A percentile compares a stretch with the other conserved stretches of the same genome.
phyloP scores from a whole-genome alignment of 2,113 vertebrate genomes.

The Rafetus swinhoei region DNA sequence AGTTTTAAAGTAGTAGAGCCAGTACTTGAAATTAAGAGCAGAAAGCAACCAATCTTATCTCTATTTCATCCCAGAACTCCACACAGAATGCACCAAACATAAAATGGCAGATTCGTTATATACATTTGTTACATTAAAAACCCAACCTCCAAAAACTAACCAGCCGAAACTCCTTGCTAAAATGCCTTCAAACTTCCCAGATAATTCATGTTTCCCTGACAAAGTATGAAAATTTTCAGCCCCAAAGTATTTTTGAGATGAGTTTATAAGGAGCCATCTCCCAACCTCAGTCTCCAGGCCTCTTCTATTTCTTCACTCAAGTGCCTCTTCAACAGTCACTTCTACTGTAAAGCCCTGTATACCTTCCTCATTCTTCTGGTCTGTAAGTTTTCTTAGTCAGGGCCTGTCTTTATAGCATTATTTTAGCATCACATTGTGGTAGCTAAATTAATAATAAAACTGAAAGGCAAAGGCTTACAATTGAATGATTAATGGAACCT shows the following conservation, averaged over 20 bases:
- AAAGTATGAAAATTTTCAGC: neutral
- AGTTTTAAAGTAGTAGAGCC: neutral
- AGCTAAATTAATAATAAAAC: neutral
- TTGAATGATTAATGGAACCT: neutral
- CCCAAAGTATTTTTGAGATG: slow-evolving; percentile 8
- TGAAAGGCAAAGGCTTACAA: neutral
- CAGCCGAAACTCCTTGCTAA: neutral
- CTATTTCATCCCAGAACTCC: neutral
- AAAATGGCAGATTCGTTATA: neutral
- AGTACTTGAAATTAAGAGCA: neutral
- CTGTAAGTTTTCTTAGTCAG: neutral
- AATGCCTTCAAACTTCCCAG: slow-evolving; percentile 20
- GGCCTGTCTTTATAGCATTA: neutral
- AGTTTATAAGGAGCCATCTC: neutral
- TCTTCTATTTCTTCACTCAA: neutral
- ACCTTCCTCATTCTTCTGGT: neutral
- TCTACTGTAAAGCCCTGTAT: neutral
- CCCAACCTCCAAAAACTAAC: neutral
- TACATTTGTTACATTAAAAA: neutral
- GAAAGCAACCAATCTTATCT: neutral
- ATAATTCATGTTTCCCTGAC: neutral
- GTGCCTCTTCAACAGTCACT: neutral
- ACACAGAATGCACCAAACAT: neutral
- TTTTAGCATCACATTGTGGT: neutral
- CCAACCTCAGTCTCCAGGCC: slow-evolving; percentile 27